Base-by-base conservation (phyloP, 2,113 vertebrate genomes). In the Tapirus terrestris region DNA sequence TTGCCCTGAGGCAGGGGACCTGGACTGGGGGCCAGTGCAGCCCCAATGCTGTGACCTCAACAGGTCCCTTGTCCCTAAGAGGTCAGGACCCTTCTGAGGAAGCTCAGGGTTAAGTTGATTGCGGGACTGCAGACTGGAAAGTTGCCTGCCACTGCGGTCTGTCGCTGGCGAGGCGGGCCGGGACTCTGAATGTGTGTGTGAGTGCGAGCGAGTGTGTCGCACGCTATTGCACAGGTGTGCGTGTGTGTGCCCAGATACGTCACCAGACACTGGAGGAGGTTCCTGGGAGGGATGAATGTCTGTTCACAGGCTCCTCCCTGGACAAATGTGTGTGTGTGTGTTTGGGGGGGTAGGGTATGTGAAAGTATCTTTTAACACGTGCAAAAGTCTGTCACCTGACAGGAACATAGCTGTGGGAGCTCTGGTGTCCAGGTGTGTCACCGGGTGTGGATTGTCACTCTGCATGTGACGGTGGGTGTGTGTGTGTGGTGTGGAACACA, bases 401-500 rank as follows among this genome's bases (percentile, higher is more conserved):
- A 73, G 53, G 25, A 61, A 6, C 2, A 27, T 4, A 16, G 23
- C 21, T 6, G 1, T 6, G 39, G 27, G 31, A 16, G 36, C 53
- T 16, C 48, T 33, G 60, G 72, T 31, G 18, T 73, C 80, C 75
- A 56, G 75, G 68, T 83, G 53, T 61, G 68, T 75, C 45, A 5
- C 25, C 14, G 11, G 33, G 68, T 77, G 33, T 43, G n/a, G 45
- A 20, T 5, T 53, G 33, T 94, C 67, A 39, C 25, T 45, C 53
- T 56, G 48, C 20, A 0, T 14, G 12, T 36, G 63, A 4, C 3
- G 6, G 23, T 6, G 18, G 7, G 27, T 56, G 9, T 43, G 18
- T 1, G 0, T 70, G 21, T 18, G 8, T 0, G 3, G 14, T n/a
- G 4, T 2, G 5, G 76, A 7, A 36, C 1, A 11, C 0, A 1